Evolutionary conservation across 2,888 invertebrate species (phyloP).

Genomic region (Phaedon cochleariae): DNA sequence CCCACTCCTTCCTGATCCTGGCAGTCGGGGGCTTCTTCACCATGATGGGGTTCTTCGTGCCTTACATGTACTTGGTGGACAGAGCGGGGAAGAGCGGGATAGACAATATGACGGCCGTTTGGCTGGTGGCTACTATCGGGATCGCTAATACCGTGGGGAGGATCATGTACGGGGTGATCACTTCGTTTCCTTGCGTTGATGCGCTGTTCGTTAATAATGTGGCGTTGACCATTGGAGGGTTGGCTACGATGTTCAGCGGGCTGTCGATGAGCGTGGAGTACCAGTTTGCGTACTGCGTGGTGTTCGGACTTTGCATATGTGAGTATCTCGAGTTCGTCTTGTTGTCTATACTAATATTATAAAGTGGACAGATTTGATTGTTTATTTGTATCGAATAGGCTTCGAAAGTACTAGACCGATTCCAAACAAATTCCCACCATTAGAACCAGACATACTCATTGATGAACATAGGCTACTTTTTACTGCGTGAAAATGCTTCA

Average conservation of each 20-base stretch:
- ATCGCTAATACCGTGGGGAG: constrained; percentile 92
- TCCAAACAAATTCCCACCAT: no score
- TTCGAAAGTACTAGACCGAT: not conserved
- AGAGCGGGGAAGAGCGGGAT: constrained; percentile 70
- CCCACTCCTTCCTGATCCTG: constrained; percentile 87
- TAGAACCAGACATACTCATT: no score
- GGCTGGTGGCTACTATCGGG: constrained; percentile 86
- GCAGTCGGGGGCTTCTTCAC: constrained; percentile 92
- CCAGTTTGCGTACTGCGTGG: constrained; percentile 80
- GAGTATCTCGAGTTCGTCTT: constrained; percentile 58
- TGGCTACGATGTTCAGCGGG: constrained; percentile 85
- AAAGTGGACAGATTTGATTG: no score
- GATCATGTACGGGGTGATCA: constrained; percentile 84
- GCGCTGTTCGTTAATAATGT: constrained; percentile 89
- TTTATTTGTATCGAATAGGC: no score
- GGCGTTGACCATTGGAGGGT: constrained; percentile 89
- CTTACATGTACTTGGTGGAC: constrained; percentile 80
- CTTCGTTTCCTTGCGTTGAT: constrained; percentile 83
- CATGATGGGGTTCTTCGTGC: constrained; percentile 95
- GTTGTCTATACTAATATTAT: no score
- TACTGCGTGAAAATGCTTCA: no score
- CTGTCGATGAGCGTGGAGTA: constrained; percentile 68
- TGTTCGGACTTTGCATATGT: constrained; percentile 93
- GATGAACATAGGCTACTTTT: no score
- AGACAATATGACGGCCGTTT: constrained; percentile 66